phyloP scores from a whole-genome alignment of 92 coral and sea anemone genomes.

The Phenganax subtilis region DNA sequence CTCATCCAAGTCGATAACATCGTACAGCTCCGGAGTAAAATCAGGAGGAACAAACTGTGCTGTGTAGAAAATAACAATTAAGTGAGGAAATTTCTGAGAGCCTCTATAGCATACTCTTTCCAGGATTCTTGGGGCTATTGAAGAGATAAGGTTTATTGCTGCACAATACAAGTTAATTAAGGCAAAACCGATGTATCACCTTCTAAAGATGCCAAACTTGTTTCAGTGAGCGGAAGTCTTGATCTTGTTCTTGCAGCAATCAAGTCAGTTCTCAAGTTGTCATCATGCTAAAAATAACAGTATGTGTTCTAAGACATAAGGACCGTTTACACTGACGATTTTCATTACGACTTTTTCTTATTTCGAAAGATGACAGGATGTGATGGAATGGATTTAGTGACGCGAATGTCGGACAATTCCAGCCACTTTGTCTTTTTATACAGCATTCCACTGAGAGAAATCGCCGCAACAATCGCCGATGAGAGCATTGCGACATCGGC shows the following conservation, averaged over 20 bases:
- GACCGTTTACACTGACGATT: background rate
- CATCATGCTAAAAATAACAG: constrained; percentile 31
- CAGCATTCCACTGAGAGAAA: no score
- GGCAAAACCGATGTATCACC: constrained; percentile 28
- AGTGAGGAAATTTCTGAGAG: background rate
- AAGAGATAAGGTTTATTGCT: no score
- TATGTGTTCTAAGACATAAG: background rate
- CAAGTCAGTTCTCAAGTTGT: constrained; percentile 58
- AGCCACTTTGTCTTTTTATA: no score
- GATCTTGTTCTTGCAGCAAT: constrained; percentile 95
- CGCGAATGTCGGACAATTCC: no score
- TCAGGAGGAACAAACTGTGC: constrained; percentile 78
- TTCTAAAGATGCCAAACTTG: constrained; percentile 61
- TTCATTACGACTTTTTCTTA: no score
- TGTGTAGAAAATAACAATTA: background rate
- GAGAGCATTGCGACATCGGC: no score
- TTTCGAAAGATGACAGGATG: no score
- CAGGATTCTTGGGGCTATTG: no score
- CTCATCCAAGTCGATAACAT: constrained; percentile 65
- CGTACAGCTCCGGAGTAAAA: constrained; percentile 79
- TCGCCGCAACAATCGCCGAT: no score
- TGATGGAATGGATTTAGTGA: no score
- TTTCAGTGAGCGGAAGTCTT: constrained; percentile 65
- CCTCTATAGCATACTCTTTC: no score
- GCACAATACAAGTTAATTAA: no score